phyloP scores from a whole-genome alignment of 2,888 invertebrate species.

The Drosophila picticornis region DNA sequence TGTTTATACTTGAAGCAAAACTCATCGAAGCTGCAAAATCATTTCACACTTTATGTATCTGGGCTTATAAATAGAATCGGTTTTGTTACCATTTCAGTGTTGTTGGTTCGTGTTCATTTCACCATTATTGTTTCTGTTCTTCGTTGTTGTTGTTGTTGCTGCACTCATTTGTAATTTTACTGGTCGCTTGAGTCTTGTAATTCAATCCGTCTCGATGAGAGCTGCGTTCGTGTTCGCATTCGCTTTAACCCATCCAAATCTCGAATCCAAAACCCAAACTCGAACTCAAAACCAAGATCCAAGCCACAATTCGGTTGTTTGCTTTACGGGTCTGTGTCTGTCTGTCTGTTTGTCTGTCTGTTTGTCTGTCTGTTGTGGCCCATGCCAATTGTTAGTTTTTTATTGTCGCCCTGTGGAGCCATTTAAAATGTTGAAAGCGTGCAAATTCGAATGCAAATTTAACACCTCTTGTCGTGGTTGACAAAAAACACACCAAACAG shows the following conservation, averaged over 20 bases:
- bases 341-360: slow-evolving; percentile 6
- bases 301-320: slow-evolving; percentile 12
- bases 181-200: slow-evolving; percentile 60
- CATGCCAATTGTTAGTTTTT: slow-evolving; percentile 73
- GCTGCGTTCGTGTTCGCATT: slow-evolving; percentile 36
- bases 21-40: slow-evolving; percentile 17
- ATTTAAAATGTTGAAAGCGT: slow-evolving; percentile 75
- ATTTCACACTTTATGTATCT: slow-evolving; percentile 42
- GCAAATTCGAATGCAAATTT: slow-evolving; percentile 78
- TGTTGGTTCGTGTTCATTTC: slow-evolving; percentile 43
- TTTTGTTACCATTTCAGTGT: slow-evolving; percentile 43
- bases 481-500: slow-evolving; percentile 35
- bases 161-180: slow-evolving; percentile 69
- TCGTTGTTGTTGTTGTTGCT: slow-evolving; percentile 30
- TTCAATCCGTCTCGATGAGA: slow-evolving; percentile 54
- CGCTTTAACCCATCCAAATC: slow-evolving; percentile 31
- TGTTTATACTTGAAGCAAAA: slow-evolving; percentile 1
- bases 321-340: slow-evolving; percentile 25
- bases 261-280: slow-evolving; percentile 6
- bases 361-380: slow-evolving; percentile 49
- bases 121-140: slow-evolving; percentile 39
- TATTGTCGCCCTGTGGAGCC: slow-evolving; percentile 49
- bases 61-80: slow-evolving; percentile 47
- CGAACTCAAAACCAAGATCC: background rate
- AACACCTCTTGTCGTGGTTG: slow-evolving; percentile 69